phyloP scores from a whole-genome alignment of 1,140 invertebrate species.

The Drosophila rhopaloa region DNA sequence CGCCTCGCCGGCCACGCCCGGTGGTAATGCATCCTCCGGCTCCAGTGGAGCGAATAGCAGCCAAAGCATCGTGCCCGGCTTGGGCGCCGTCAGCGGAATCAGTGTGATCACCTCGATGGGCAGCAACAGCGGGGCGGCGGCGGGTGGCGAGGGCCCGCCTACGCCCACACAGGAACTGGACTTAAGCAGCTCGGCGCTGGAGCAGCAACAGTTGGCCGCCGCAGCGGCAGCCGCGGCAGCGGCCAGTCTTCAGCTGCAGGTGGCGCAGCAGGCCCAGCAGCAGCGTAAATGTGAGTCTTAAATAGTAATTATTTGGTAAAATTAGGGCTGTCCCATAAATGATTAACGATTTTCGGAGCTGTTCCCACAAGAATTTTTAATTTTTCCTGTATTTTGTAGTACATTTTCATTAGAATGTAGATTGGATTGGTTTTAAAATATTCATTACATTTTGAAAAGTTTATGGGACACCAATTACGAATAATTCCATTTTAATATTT shows the following conservation, averaged over 20 bases:
- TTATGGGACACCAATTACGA: no score
- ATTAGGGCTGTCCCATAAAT: no score
- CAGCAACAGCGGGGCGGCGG: constrained; percentile 67
- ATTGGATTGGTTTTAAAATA: no score
- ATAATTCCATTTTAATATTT: no score
- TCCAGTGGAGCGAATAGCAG: constrained; percentile 30
- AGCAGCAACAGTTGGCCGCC: constrained; percentile 65
- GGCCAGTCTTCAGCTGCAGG: constrained; percentile 44
- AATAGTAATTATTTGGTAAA: no score
- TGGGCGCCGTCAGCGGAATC: constrained; percentile 71
- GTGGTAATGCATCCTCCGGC: constrained; percentile 26
- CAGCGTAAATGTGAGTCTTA: constrained; percentile 85
- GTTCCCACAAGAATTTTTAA: no score
- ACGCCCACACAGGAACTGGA: constrained; percentile 86
- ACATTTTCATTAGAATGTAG: no score
- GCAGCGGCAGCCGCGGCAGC: constrained; percentile 55
- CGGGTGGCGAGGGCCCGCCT: constrained; percentile 85
- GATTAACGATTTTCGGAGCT: no score
- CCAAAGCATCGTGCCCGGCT: constrained; percentile 50
- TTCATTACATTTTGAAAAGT: no score
- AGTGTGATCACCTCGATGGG: constrained; percentile 78
- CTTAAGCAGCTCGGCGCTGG: constrained; percentile 75
- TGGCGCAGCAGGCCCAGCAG: constrained; percentile 62
- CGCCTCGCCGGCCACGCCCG: constrained; percentile 46
- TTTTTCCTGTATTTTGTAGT: no score